These are phyloP conservation scores for Tursiops truncatus DNA, from an alignment of 2,113 vertebrate species.

Conservation along the genomic window DNA sequence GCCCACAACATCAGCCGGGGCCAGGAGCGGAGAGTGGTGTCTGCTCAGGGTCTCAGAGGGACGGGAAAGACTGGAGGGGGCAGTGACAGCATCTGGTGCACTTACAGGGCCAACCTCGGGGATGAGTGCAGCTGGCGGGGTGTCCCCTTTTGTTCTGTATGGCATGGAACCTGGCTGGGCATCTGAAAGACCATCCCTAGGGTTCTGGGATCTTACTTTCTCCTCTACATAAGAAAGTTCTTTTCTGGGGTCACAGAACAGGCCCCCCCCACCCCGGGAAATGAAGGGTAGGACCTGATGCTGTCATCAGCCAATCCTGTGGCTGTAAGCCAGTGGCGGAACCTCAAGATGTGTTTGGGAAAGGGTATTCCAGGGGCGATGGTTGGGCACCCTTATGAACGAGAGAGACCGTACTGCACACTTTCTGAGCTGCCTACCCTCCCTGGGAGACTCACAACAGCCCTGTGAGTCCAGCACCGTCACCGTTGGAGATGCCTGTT, in stretches of 20 bases:
- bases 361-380: rapidly evolving
- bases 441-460: not conserved
- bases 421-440: not conserved
- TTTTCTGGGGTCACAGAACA: not conserved
- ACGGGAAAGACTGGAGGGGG: not conserved
- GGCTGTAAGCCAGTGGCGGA: not conserved
- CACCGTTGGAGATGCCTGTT: not conserved
- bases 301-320: not conserved
- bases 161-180: not conserved
- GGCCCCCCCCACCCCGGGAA: not conserved
- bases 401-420: rapidly evolving
- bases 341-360: no score
- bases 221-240: not conserved
- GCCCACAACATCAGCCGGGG: not conserved
- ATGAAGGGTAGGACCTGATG: not conserved
- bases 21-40: not conserved
- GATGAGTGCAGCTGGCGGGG: not conserved
- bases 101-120: not conserved
- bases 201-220: not conserved
- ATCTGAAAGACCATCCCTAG: not conserved
- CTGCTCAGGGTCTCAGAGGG: not conserved
- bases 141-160: not conserved
- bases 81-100: no score
- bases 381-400: not conserved
- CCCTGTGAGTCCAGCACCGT: no score